These are phyloP conservation scores for Centropus unirufus DNA, from an alignment of 2,113 vertebrate species.

Conservation along the genomic window DNA sequence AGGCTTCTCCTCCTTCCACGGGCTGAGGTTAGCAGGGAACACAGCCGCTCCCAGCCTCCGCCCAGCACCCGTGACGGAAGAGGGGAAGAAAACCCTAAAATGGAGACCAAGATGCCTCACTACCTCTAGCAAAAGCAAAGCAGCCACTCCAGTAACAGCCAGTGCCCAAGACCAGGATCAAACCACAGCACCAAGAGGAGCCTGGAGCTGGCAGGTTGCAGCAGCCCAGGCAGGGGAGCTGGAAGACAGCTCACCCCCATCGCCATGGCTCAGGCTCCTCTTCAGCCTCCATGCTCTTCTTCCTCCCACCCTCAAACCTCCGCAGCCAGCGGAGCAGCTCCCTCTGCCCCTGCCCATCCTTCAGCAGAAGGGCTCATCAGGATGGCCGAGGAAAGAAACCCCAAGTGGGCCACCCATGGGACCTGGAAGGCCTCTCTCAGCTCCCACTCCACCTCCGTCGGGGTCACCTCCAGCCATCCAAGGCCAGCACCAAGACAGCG, in stretches of 20 bases:
- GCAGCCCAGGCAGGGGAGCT: background rate
- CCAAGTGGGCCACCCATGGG: background rate
- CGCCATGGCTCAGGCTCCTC: background rate
- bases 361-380: background rate
- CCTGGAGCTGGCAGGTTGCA: background rate
- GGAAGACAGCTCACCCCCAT: background rate
- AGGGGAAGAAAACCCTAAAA: background rate
- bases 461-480: background rate
- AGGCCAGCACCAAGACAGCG: background rate
- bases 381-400: background rate
- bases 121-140: background rate
- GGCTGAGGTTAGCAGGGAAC: background rate
- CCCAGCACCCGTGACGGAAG: background rate
- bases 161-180: background rate
- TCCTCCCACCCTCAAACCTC: conserved; percentile 12
- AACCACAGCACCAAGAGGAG: background rate
- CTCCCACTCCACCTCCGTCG: conserved; percentile 16
- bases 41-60: conserved; percentile 33
- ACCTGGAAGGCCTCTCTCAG: background rate
- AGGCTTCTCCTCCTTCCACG: conserved; percentile 37
- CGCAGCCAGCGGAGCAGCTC: background rate
- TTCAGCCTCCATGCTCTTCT: background rate
- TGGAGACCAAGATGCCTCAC: conserved; percentile 34
- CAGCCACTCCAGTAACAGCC: background rate
- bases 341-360: background rate